Evolutionary conservation across 2,113 vertebrate genomes (phyloP).

Genomic region (Hymenochirus boettgeri): DNA sequence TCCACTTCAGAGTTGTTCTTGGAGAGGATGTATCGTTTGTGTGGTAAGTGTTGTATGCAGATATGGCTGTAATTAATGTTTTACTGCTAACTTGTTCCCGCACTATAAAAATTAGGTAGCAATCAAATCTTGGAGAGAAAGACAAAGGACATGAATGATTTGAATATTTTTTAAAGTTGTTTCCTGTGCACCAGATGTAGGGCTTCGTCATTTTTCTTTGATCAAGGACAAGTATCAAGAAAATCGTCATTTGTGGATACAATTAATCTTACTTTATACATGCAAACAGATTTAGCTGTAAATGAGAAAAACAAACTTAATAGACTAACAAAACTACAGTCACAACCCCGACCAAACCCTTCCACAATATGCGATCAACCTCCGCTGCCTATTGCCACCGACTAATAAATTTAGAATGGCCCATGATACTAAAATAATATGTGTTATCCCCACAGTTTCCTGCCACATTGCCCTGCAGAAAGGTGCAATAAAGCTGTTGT

Average conservation of each 20-base stretch:
- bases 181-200: conserved; percentile 38
- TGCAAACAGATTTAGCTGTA: not conserved
- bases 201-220: conserved; percentile 15
- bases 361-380: no score
- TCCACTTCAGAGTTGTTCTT: conserved; percentile 23
- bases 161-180: conserved; percentile 29
- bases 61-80: conserved; percentile 25
- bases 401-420: no score
- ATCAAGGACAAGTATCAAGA: conserved; percentile 7
- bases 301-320: no score
- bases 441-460: no score
- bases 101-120: conserved; percentile 25
- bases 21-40: conserved; percentile 14
- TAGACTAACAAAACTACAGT: no score
- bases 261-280: conserved; percentile 17
- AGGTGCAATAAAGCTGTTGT: no score
- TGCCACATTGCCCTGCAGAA: no score
- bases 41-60: conserved; percentile 7
- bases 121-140: conserved; percentile 14
- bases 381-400: no score
- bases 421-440: no score
- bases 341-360: no score
- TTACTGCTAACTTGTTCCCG: conserved; percentile 32
- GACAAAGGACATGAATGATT: conserved; percentile 29
- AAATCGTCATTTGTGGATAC: conserved; percentile 14